phyloP scores from a whole-genome alignment of 2,888 invertebrate genomes.

The Opisthograptis luteolata region DNA sequence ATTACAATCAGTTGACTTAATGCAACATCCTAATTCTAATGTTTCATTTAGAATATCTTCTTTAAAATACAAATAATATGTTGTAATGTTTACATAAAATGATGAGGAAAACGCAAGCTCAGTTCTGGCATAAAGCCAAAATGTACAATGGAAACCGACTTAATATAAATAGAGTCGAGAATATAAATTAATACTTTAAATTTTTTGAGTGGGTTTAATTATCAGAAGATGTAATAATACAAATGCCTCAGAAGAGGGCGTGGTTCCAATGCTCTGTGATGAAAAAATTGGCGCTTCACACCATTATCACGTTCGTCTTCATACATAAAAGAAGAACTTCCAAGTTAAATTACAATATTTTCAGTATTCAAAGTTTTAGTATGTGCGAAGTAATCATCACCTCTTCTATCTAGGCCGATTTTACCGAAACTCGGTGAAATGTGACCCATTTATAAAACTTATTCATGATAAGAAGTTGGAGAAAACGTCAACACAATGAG shows the following conservation, averaged over 20 bases:
- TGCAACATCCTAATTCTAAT: slow-evolving; percentile 11
- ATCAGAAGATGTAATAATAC: slow-evolving; percentile 55
- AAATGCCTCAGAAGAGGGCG: slow-evolving; percentile 51
- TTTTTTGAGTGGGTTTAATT: slow-evolving; percentile 63
- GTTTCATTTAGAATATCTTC: slow-evolving; percentile 40
- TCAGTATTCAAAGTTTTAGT: no score
- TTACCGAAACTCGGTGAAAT: no score
- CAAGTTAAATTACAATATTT: no score
- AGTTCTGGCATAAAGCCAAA: slow-evolving; percentile 63
- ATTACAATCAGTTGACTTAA: neutral
- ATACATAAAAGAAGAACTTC: no score
- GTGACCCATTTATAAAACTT: no score
- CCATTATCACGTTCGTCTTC: no score
- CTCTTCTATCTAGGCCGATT: no score
- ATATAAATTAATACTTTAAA: slow-evolving; percentile 48
- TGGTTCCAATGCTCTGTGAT: slow-evolving; percentile 40
- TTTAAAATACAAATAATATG: slow-evolving; percentile 46
- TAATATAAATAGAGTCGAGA: slow-evolving; percentile 56
- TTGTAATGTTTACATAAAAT: slow-evolving; percentile 53
- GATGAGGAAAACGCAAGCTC: slow-evolving; percentile 58
- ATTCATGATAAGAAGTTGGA: no score
- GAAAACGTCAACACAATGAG: no score
- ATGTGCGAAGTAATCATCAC: no score
- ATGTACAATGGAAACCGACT: slow-evolving; percentile 59
- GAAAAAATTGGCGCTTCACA: no score